Percentiles rank a stretch among this genome's conserved stretches.
These are phyloP conservation scores for Ischnus inquisitorius DNA, from an alignment of 2,888 invertebrate species.

Conservation along the genomic window DNA sequence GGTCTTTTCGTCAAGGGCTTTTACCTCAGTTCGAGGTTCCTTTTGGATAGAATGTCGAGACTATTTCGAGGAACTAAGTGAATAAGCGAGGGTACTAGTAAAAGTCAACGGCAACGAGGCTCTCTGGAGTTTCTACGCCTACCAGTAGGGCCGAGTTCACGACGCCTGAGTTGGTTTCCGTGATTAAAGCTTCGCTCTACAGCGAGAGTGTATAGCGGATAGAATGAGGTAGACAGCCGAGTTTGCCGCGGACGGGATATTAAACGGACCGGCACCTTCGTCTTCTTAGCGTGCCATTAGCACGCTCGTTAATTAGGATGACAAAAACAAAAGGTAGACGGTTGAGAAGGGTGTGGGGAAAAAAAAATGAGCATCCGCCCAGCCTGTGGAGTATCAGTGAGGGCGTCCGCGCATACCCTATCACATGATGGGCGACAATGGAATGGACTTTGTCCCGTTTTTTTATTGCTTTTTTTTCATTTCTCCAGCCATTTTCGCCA, in stretches of 20 bases:
- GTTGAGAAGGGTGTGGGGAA: neutral
- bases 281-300: conserved; percentile 65
- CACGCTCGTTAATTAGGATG: conserved; percentile 67
- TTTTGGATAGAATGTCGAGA: conserved; percentile 13
- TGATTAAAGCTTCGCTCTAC: conserved; percentile 59
- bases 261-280: conserved; percentile 63
- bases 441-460: conserved; percentile 34
- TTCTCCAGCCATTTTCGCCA: neutral
- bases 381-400: conserved; percentile 1
- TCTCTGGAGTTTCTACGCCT: conserved; percentile 16
- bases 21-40: neutral
- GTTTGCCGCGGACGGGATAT: conserved; percentile 57
- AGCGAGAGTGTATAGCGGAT: conserved; percentile 27
- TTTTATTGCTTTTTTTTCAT: neutral
- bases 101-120: conserved; percentile 17
- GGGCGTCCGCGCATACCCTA: conserved; percentile 3
- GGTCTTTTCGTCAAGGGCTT: neutral
- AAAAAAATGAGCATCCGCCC: conserved; percentile 27
- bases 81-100: conserved; percentile 31
- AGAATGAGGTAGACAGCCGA: conserved; percentile 38
- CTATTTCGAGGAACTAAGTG: conserved; percentile 41
- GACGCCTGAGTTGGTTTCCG: conserved; percentile 46
- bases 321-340: conserved; percentile 58
- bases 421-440: conserved; percentile 10
- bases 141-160: conserved; percentile 47